Base-by-base conservation (phyloP, 2,888 invertebrate species). In the Acrocyrtus sp. region DNA sequence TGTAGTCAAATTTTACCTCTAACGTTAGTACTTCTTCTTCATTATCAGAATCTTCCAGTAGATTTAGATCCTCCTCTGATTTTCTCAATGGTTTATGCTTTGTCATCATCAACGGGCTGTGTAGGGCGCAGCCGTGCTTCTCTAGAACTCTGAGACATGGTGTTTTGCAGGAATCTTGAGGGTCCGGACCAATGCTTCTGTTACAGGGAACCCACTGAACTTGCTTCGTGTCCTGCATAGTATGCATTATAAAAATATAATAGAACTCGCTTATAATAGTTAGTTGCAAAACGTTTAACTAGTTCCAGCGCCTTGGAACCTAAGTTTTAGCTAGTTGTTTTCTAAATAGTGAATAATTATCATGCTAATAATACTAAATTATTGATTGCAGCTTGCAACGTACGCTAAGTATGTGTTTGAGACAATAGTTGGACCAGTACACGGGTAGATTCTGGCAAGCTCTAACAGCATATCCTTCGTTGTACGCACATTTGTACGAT, bases 371-470 rank as follows among this genome's bases (percentile, higher is more conserved):
- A 47, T 47, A n/a, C 12, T 17, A 47, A 6, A 47, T 15, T 12
- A 6, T 10, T 17, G n/a, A 50, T 50, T 50, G 50, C 2, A 41
- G 26, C 19, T 21, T 50, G n/a, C n/a, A 6, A 54, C 67, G 41
- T 58, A 67, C 67, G 29, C 67, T 67, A 12, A 67, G 45, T n/a
- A 67, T 58, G n/a, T 67, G 67, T 19, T 58, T 67, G 15, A 53
- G 51, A 26, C 67, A 67, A 43, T 50, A 67, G 19, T 67, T 48
- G 3, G 67, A 67, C 26, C 47, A 50, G 26, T 50, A 43, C 0
- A 67, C 53, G 1, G 67, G 67, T 15, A 51, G 57, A 60, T 60
- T 67, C 29, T 48, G 67, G 21, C 67, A 67, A 24, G 67, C 67
- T 0, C 67, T 39, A 27, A 60, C 39, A 21, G 67, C 67, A 26